Evolutionary conservation across 2,797 vertebrate genomes (phyloP).

Genomic region (Gastrophryne carolinensis): DNA sequence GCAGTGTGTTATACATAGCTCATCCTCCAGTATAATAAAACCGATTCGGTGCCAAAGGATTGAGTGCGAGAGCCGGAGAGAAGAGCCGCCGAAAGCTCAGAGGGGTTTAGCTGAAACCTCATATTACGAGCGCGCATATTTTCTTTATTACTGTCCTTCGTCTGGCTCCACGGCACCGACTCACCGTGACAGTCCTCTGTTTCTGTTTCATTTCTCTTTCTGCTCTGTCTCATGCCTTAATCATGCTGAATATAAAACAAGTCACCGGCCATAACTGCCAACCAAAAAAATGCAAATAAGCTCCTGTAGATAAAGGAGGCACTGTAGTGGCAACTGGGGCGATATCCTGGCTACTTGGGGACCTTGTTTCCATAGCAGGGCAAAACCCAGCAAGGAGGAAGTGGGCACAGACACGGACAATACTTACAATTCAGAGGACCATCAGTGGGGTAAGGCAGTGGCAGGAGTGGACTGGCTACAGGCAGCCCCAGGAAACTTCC

Average conservation of each 20-base stretch:
- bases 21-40: conserved; percentile 9
- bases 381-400: too few species aligned
- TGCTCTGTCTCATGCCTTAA: conserved; percentile 16
- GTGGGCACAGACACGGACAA: too few species aligned
- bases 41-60: conserved; percentile 6
- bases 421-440: too few species aligned
- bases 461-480: too few species aligned
- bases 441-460: too few species aligned
- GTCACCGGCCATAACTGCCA: not conserved
- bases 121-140: conserved; percentile 43
- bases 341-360: too few species aligned
- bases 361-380: too few species aligned
- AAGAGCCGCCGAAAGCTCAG: conserved; percentile 4
- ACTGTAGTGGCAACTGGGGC: too few species aligned
- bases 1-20: not conserved
- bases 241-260: conserved; percentile 16
- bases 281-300: too few species aligned
- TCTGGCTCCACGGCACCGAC: conserved; percentile 42
- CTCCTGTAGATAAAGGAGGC: too few species aligned
- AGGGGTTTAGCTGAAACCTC: conserved; percentile 40
- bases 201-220: conserved; percentile 21
- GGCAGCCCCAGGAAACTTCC: too few species aligned
- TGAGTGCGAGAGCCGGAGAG: not conserved
- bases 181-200: conserved; percentile 38
- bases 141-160: conserved; percentile 38